These are phyloP conservation scores for Archegozetes longisetosus DNA, from an alignment of 1,140 invertebrate species.

Conservation along the genomic window DNA sequence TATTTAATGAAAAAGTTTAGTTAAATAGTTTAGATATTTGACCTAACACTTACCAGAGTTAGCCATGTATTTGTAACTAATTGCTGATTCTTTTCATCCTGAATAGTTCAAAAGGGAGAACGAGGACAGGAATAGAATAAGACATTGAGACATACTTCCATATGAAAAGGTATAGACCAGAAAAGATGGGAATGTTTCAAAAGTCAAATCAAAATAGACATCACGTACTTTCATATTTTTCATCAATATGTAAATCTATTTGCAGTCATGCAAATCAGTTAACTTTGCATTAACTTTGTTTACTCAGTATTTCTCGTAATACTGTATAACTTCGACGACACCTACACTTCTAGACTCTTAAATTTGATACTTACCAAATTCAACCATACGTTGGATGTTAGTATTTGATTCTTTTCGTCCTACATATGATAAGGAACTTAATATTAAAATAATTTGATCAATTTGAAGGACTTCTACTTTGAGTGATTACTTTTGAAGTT, in stretches of 20 bases:
- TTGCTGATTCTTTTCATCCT: slow-evolving; percentile 85
- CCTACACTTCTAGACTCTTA: no score
- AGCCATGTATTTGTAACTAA: slow-evolving; percentile 83
- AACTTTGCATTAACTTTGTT: neutral
- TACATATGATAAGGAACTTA: slow-evolving; percentile 26
- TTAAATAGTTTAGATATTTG: no score
- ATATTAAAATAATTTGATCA: slow-evolving; percentile 18
- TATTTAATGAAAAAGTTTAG: no score
- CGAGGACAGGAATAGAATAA: slow-evolving; percentile 26
- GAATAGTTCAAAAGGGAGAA: slow-evolving; percentile 27
- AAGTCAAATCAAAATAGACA: slow-evolving; percentile 6
- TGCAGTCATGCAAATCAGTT: neutral
- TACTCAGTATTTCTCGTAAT: neutral
- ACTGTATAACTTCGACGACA: no score
- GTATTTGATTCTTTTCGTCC: slow-evolving; percentile 77
- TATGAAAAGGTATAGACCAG: neutral
- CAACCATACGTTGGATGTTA: slow-evolving; percentile 89
- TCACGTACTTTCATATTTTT: neutral
- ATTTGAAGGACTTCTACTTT: no score
- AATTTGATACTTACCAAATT: slow-evolving; percentile 91
- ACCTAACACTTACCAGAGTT: slow-evolving; percentile 65
- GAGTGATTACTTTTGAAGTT: no score
- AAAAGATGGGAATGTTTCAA: no score
- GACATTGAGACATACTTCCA: neutral
- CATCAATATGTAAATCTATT: neutral